Percentiles rank a stretch among this genome's conserved stretches.
Evolutionary conservation across 2,113 vertebrate species (phyloP).

Genomic region (Sakesphorus luctuosus): DNA sequence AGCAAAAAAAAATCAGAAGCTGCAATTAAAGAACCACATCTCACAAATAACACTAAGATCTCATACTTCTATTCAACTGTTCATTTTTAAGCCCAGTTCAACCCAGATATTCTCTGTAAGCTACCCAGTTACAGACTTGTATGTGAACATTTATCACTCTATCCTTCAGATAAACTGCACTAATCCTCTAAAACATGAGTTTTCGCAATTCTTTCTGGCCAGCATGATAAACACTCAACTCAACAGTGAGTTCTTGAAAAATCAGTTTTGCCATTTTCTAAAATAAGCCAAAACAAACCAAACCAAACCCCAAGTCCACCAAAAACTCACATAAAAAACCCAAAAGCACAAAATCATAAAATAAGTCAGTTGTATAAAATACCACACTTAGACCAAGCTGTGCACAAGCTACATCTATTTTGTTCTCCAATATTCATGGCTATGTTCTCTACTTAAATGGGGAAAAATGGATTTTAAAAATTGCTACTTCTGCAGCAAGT

Average conservation of each 20-base stretch:
- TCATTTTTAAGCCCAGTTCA: neutral
- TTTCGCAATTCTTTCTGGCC: neutral
- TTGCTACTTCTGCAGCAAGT: neutral
- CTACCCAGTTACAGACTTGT: neutral
- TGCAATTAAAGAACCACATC: neutral
- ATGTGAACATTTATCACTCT: neutral
- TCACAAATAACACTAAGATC: neutral
- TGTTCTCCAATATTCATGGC: neutral
- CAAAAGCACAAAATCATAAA: neutral
- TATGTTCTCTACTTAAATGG: neutral
- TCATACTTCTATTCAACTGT: neutral
- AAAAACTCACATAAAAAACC: neutral
- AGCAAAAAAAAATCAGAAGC: neutral
- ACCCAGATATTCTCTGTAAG: neutral
- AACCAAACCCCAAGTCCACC: neutral
- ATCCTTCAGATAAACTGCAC: neutral
- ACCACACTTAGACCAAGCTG: neutral
- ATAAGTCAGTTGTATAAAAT: neutral
- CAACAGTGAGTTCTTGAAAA: neutral
- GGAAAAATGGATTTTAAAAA: neutral
- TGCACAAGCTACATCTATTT: neutral
- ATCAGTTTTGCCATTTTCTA: neutral
- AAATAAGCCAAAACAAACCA: neutral
- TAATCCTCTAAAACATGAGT: neutral
- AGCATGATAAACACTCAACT: neutral